Base-by-base conservation (phyloP, 2,797 vertebrate genomes). In the Pelobates cultripes region DNA sequence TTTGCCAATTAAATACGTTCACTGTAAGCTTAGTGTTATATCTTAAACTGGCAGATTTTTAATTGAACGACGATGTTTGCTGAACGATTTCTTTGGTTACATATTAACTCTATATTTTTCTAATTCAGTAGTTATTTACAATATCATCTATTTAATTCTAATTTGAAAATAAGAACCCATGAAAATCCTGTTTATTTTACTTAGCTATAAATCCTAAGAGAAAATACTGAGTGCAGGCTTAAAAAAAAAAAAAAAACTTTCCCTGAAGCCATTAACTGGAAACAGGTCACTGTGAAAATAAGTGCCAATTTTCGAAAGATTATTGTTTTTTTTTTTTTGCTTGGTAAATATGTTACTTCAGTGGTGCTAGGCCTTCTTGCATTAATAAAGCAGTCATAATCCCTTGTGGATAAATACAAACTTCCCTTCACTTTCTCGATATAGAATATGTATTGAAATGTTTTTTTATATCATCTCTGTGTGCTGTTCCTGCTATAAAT, bases 231-330 rank as follows among this genome's bases (percentile, higher is more conserved):
- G 86, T 77, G 89, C 85, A 90, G 88, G 81, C 86, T 91, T 90
- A 87, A 88, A 85, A 90, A 93, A 93, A n/a, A n/a, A n/a, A 89
- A 85, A 89, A 93, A 93, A 89, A 85, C 89, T 91, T 91, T 90
- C 77, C 89, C 92, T 92, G 90, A 87, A 93, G 93, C 92, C 89
- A 90, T 92, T 92, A 92, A 91, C 91, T 92, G 92, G 90, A 93
- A 92, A 92, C 90, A 89, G 91, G 92, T 91, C 93, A 92, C 90
- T 93, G 91, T 89, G 88, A 89, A 88, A 87, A 87, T 89, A 89
- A 90, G 91, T 93, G 91, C 89, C 90, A 86, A 83, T 90, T 93
- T 92, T 89, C 86, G 87, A 87, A 75, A 86, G 88, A 90, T 92
- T 90, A 91, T 90, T 91, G 87, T 89, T 91, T 84, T 51, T 51